Base-by-base conservation (phyloP, 2,797 vertebrate species). In the Trachurus trachurus region DNA sequence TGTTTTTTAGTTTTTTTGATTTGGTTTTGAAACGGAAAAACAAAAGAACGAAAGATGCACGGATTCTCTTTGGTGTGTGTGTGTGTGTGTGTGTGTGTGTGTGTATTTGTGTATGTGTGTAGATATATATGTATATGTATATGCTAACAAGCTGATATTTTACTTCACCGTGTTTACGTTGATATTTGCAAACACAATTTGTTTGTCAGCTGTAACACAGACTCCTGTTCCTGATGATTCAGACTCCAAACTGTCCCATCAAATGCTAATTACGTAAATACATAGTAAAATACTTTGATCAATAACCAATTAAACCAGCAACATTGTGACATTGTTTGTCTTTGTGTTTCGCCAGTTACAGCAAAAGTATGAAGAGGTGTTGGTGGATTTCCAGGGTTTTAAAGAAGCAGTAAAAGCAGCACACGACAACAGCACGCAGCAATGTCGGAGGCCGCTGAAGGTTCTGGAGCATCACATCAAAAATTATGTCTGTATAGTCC, bases 361-460 rank as follows among this genome's bases (percentile, higher is more conserved):
- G 83, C 78, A 90, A 71, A 94, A 91, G 75, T 56, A 0, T 45
- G 65, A 73, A 5, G 90, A 93, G 15, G 82, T 94, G 9, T 6
- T 47, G 17, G 62, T 34, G 9, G 53, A 84, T 42, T 66, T 95
- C 49, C 59, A 4, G 29, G 6, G 69, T 53, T 72, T 94, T 42
- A 17, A 44, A 1, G 57, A 64, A 0, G 83, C 63, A 9, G 31
- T 92, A 22, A 19, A 22, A 15, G n/a, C 0, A 6, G 63, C 26
- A 1, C 68, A 0, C 16, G 53, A 31, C 10, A 69, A 65, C 3
- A 57, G 5, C 50, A 60, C 47, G 0, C 16, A 12, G 5, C 56
- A 52, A 0, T 93, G 91, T 53, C 89, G 89, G 50, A 4, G 2
- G 6, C 34, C 90, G 31, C 50, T 94, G 67, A 0, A 29, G 16